Conservation (phyloP, 2,797 vertebrate genomes). For the Kryptopterus vitreolus region DNA sequence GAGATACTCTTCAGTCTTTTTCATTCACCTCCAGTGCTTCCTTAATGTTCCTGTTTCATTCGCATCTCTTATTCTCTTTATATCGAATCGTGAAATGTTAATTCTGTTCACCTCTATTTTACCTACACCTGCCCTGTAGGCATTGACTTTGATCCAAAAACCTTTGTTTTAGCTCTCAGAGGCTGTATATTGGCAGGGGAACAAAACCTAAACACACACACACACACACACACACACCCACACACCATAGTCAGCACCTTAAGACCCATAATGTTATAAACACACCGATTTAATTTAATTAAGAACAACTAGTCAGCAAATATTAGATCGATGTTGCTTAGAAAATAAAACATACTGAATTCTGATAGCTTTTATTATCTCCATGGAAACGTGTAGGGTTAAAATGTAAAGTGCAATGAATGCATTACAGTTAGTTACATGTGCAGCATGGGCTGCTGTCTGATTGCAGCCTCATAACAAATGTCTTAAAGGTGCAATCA, state of each 20-base stretch:
- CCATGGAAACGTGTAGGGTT: background rate
- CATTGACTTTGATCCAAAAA: constrained; percentile 21
- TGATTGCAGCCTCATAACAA: background rate
- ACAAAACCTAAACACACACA: background rate
- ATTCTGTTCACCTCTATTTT: constrained; percentile 24
- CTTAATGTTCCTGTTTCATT: background rate
- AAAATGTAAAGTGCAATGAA: background rate
- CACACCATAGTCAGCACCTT: background rate
- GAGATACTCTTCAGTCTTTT: background rate
- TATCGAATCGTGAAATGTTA: constrained; percentile 2
- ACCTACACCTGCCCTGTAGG: constrained; percentile 1
- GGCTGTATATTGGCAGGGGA: background rate
- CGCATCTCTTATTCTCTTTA: constrained; percentile 18
- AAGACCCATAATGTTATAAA: background rate
- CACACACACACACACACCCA: too few relatives aligned
- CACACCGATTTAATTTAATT: background rate
- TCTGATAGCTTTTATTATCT: background rate
- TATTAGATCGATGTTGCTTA: background rate
- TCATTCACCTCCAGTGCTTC: background rate
- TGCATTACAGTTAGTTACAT: background rate
- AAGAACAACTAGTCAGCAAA: background rate
- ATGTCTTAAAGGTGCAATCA: background rate
- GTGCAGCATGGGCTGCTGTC: background rate
- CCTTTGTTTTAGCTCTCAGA: constrained; percentile 20
- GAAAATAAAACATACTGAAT: background rate